These are phyloP conservation scores for Ryuthela nishihirai DNA, from an alignment of 2,888 invertebrate genomes.

Conservation along the genomic window DNA sequence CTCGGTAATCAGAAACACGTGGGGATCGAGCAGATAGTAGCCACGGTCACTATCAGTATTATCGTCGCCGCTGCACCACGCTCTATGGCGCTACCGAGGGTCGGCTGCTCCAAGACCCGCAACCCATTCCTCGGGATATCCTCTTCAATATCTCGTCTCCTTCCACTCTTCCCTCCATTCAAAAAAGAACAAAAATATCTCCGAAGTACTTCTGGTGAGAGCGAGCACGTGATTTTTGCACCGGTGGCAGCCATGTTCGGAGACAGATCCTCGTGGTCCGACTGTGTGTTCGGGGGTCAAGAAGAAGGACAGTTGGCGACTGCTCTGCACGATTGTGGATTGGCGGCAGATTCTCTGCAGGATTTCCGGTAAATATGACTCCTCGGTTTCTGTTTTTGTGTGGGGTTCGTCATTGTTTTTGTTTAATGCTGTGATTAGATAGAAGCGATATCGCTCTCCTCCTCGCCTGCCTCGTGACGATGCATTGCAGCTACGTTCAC, in stretches of 20 bases:
- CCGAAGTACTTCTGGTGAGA: too few species aligned
- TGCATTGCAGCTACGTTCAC: too few species aligned
- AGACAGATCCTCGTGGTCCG: constrained; percentile 20
- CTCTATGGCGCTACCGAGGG: not conserved
- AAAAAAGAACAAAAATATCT: too few species aligned
- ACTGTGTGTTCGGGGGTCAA: constrained; percentile 10
- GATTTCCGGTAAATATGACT: constrained; percentile 21
- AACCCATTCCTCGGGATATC: constrained; percentile 12
- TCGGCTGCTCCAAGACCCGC: constrained; percentile 3
- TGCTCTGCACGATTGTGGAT: constrained; percentile 6
- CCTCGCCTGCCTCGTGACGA: too few species aligned
- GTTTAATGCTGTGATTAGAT: too few species aligned
- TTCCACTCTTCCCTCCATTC: too few species aligned
- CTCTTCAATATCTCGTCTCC: not conserved
- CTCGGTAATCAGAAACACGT: constrained; percentile 24
- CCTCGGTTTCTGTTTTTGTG: too few species aligned
- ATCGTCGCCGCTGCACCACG: constrained; percentile 12
- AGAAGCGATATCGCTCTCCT: too few species aligned
- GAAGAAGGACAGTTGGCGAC: not conserved
- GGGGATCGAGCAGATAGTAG: constrained; percentile 22
- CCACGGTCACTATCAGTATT: constrained; percentile 31
- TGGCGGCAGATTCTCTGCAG: not conserved
- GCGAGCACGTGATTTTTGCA: too few species aligned
- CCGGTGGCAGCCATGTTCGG: constrained; percentile 11
- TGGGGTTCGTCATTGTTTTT: too few species aligned